These are phyloP conservation scores for Acanthaster planci DNA, from an alignment of 35 echinoderm and acorn worm genomes.

Conservation along the genomic window DNA sequence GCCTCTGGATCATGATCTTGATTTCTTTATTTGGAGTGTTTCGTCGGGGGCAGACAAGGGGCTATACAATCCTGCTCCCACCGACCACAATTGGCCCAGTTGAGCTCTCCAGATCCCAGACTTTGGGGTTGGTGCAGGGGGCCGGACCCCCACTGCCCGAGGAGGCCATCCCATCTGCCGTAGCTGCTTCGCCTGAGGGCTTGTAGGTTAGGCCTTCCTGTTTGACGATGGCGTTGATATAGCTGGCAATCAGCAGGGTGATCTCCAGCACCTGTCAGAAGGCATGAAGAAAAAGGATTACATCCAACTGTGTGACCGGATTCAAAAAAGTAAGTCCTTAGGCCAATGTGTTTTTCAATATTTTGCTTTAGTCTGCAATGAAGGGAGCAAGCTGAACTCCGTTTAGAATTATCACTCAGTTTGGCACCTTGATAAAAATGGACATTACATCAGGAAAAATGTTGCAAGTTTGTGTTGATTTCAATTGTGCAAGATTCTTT, in stretches of 20 bases:
- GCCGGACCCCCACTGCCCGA: constrained; percentile 1
- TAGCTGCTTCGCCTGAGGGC: background rate
- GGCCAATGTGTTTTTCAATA: too few species aligned
- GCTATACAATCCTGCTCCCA: constrained; percentile 13
- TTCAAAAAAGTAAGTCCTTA: too few species aligned
- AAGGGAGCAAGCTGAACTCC: too few species aligned
- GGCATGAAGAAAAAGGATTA: background rate
- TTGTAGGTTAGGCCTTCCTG: constrained; percentile 49
- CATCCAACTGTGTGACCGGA: too few species aligned
- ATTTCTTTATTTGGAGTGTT: background rate
- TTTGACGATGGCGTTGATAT: constrained; percentile 55
- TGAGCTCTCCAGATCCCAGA: constrained; percentile 43
- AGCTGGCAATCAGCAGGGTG: constrained; percentile 53
- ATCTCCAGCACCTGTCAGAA: constrained; percentile 44
- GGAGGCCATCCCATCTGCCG: background rate
- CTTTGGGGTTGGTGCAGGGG: constrained; percentile 20
- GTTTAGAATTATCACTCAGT: too few species aligned
- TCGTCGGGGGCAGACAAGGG: background rate
- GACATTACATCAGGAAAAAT: too few species aligned
- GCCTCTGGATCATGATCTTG: background rate
- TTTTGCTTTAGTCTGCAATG: too few species aligned
- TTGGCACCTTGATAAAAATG: too few species aligned
- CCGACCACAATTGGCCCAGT: constrained; percentile 10
- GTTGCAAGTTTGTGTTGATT: too few species aligned
- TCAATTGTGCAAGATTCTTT: too few species aligned